Evolutionary conservation across 2,888 invertebrate genomes (phyloP).

Genomic region (Endotricha flammealis): DNA sequence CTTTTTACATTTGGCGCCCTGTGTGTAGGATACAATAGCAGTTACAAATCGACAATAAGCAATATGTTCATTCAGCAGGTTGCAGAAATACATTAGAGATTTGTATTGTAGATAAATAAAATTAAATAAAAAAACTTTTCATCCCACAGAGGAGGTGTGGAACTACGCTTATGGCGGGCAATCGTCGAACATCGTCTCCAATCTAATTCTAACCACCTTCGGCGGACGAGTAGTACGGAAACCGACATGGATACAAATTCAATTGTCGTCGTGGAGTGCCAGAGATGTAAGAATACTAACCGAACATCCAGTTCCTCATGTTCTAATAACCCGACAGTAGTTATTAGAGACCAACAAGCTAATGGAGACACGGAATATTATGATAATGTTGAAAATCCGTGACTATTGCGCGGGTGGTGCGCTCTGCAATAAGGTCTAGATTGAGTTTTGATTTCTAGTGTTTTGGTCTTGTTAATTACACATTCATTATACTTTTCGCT

Average conservation of each 20-base stretch:
- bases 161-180: conserved; percentile 91
- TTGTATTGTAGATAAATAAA: too few relatives aligned
- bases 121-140: conserved; percentile 1
- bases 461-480: too few relatives aligned
- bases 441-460: conserved; percentile 5
- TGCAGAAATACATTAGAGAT: too few relatives aligned
- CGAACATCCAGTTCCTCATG: conserved; percentile 40
- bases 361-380: conserved; percentile 56
- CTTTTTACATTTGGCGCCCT: too few relatives aligned
- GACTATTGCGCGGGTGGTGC: conserved; percentile 75
- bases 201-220: conserved; percentile 36
- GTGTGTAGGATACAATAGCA: too few relatives aligned
- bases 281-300: conserved; percentile 46
- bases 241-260: conserved; percentile 68
- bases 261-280: conserved; percentile 67
- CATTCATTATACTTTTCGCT: too few relatives aligned
- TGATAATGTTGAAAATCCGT: conserved; percentile 57
- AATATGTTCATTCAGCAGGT: too few relatives aligned
- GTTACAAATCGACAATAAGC: too few relatives aligned
- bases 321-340: conserved; percentile 56
- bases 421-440: conserved; percentile 56
- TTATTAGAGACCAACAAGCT: conserved; percentile 49
- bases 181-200: conserved; percentile 80
- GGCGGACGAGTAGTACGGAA: conserved; percentile 63
- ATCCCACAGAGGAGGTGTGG: conserved; percentile 86